Evolutionary conservation across 2,113 vertebrate species (phyloP), one percentile per base, ranked within the genome.

Genomic region (Ginglymostoma cirratum): DNA sequence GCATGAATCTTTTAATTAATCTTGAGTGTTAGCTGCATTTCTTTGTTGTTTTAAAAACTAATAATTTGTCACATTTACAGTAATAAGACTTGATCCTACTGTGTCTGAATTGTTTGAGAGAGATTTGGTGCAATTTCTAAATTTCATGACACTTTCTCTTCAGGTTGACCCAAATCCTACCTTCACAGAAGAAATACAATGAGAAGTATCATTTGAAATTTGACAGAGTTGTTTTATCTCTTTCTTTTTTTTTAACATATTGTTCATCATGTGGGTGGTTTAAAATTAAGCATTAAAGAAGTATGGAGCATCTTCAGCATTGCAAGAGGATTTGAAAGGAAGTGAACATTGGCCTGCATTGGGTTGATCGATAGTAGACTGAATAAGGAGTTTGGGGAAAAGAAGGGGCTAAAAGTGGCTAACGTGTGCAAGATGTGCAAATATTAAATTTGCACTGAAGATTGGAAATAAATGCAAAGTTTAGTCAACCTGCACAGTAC

Each of bases 131-230:
- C 7, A n/a, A 42, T 76, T 95, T 95, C 27, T 34, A 70, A 72
- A 95, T 38, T 61, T 27, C 66, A 65, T 55, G 61, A 30, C 69
- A 61, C 14, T 96, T 96, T 61, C 78, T 95, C 89, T 96, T 34
- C 86, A 98, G 98, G 96, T 98, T 5, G 98, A 98, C 85, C 98
- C 98, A 48, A 97, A 98, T 96, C 98, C 98, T 89, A n/a, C 96
- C 89, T 96, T 97, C 30, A 83, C 96, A 67, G 97, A 97, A 96
- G 98, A 98, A 87, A 83, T 95, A 15, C 97, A 97, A 89, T 97
- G 97, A 0, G n/a, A 90, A 92, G 96, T 98, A 78, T 97, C 97
- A 70, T 97, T 98, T 97, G 96, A 97, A 78, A 96, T 97, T 95
- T 98, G 96, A 98, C 86, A 95, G 21, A 45, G 70, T 72, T 55